Evolutionary conservation across 2,888 invertebrate species (phyloP), one percentile per base, ranked within the genome.

Genomic region (Erannis defoliaria): DNA sequence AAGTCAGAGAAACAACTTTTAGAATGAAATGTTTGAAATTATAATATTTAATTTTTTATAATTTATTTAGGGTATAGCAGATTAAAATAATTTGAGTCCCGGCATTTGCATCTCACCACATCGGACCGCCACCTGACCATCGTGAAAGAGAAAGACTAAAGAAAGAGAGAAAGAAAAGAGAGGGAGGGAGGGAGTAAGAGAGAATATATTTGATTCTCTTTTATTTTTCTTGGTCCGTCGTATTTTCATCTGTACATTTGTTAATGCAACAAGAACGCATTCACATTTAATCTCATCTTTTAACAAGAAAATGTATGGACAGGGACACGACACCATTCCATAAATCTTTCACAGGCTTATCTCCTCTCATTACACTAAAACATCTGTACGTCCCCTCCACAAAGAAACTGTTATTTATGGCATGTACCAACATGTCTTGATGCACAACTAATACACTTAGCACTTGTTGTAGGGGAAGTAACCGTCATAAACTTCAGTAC

Each of bases 371-470:
- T 64, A 64, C 64, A 49, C 60, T 64, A 60, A 64, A 64, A 64
- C 64, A 64, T 64, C 54, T 60, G 53, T 48, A 45, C 56, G 49
- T 57, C 56, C 60, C 59, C 59, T 51, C 2, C 14, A 50, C 66
- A 67, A 65, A 66, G 68, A 60, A 75, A 77, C 67, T 73, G 79
- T 80, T 78, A 81, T 83, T 82, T 84, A 83, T 79, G 76, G 75
- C 71, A 73, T 75, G 56, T 62, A 48, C 51, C 29, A 21, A 55
- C 71, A 72, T 69, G 72, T 77, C 72, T 71, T 74, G 76, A 79
- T 79, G 80, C 77, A 77, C 73, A 81, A 82, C 80, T 85, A 85
- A 85, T 85, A 84, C 82, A 85, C 84, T 85, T 86, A 86, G 78
- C 80, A 84, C 84, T 82, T 77, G 75, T 71, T 68, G 61, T 68